A percentile compares a stretch with the other conserved stretches of the same genome.
Evolutionary conservation across 1,140 invertebrate genomes (phyloP).

Genomic region (Solen grandis): DNA sequence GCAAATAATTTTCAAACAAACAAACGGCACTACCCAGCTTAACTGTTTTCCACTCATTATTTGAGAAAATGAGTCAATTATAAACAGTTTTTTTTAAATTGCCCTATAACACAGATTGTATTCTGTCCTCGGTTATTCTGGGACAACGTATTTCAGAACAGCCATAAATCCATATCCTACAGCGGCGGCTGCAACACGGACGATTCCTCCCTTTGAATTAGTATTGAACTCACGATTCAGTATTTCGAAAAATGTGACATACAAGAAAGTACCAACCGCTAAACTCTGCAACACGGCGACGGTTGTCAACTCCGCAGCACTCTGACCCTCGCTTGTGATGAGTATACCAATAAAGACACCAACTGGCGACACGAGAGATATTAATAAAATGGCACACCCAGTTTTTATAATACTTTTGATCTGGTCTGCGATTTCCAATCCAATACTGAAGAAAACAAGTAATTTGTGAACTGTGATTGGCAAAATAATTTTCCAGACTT

Average conservation of each 20-base stretch:
- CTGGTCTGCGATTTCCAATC: conserved; percentile 85
- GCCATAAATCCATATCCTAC: conserved; percentile 62
- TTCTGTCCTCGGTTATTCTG: too few species aligned
- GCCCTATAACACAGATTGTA: too few species aligned
- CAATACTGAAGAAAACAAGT: conserved; percentile 89
- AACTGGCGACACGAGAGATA: conserved; percentile 86
- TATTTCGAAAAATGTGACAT: conserved; percentile 95
- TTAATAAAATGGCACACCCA: conserved; percentile 74
- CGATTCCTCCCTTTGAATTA: conserved; percentile 20
- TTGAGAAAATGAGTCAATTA: too few species aligned
- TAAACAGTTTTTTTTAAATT: too few species aligned
- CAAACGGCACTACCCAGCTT: too few species aligned
- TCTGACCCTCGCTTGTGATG: too few species aligned
- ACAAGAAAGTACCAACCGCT: conserved; percentile 93
- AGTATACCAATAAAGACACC: conserved; percentile 84
- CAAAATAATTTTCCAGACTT: conserved; percentile 87
- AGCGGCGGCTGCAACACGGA: conserved; percentile 49
- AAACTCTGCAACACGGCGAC: conserved; percentile 84
- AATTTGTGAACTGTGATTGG: conserved; percentile 86
- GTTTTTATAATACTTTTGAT: conserved; percentile 81
- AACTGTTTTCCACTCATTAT: too few species aligned
- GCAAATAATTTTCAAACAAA: too few species aligned
- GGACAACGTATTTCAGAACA: conserved; percentile 10
- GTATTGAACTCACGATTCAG: conserved; percentile 83
- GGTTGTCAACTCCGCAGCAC: conserved; percentile 65